phyloP scores from a whole-genome alignment of 2,113 vertebrate species.

The Opisthocomus hoazin region DNA sequence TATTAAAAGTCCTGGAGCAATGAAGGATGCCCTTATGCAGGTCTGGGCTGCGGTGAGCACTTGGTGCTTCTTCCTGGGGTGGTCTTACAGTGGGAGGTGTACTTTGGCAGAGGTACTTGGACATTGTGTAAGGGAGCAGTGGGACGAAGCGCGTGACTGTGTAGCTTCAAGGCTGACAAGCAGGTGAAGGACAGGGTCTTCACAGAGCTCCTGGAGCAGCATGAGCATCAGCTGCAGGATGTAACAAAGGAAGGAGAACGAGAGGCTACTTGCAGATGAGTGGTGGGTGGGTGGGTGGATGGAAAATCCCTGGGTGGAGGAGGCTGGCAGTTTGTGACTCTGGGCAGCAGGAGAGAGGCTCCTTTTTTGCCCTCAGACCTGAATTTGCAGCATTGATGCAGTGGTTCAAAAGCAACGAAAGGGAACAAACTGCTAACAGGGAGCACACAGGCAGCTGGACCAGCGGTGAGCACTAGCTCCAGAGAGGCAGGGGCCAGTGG shows the following conservation, averaged over 20 bases:
- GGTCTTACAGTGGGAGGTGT: background rate
- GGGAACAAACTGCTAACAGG: background rate
- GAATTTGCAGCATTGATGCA: background rate
- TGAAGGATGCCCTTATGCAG: background rate
- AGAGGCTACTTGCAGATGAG: background rate
- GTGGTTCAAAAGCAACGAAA: background rate
- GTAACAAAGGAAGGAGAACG: background rate
- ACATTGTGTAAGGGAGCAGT: background rate
- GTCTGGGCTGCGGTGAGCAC: background rate
- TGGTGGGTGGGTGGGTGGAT: background rate
- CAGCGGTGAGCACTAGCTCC: background rate
- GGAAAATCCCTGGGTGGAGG: background rate
- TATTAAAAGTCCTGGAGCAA: background rate
- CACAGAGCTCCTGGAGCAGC: background rate
- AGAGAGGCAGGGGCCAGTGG: background rate
- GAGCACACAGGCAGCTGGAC: background rate
- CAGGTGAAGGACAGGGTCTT: background rate
- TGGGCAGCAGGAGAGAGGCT: background rate
- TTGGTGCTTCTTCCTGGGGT: background rate
- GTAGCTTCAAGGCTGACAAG: background rate
- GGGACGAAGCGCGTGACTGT: background rate
- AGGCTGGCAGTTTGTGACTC: background rate
- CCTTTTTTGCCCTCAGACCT: background rate
- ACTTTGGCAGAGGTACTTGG: background rate
- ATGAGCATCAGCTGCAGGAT: background rate